These are phyloP conservation scores for Monoplex corrugatus DNA, from an alignment of 2,888 invertebrate genomes.

Conservation along the genomic window DNA sequence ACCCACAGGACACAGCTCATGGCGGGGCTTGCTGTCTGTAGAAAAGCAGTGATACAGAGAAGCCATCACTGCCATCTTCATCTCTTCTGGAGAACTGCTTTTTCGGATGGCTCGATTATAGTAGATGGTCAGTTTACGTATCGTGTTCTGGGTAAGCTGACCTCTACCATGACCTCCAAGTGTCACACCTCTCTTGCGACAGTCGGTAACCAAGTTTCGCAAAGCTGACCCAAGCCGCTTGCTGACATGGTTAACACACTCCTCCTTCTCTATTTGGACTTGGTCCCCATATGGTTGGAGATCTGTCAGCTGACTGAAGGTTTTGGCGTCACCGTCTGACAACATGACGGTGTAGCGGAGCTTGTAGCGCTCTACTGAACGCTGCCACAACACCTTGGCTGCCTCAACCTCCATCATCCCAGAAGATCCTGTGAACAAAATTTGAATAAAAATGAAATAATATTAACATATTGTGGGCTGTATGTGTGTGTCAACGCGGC, in stretches of 20 bases:
- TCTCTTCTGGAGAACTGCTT: background rate
- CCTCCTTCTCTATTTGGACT: conserved; percentile 1
- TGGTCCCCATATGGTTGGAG: conserved; percentile 40
- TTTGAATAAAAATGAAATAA: no score
- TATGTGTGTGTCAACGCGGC: no score
- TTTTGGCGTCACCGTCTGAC: conserved; percentile 45
- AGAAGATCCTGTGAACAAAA: conserved; percentile 32
- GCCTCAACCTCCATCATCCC: conserved; percentile 48
- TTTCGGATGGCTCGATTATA: conserved; percentile 31
- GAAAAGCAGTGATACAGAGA: conserved; percentile 27
- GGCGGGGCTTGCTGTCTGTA: conserved; percentile 43
- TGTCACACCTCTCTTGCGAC: conserved; percentile 13
- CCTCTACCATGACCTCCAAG: conserved; percentile 6
- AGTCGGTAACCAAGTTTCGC: conserved; percentile 8
- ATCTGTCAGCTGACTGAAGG: conserved; percentile 7
- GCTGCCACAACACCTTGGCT: conserved; percentile 26
- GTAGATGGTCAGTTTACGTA: conserved; percentile 26
- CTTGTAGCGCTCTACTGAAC: conserved; percentile 24
- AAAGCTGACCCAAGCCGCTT: conserved; percentile 42
- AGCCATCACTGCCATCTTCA: conserved; percentile 33
- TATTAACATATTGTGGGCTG: no score
- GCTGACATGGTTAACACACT: conserved; percentile 6
- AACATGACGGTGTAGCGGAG: conserved; percentile 21
- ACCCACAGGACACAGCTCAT: conserved; percentile 33
- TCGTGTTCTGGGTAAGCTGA: conserved; percentile 20